These are phyloP conservation scores for Cololabis saira DNA, from an alignment of 2,113 vertebrate species.

Conservation along the genomic window DNA sequence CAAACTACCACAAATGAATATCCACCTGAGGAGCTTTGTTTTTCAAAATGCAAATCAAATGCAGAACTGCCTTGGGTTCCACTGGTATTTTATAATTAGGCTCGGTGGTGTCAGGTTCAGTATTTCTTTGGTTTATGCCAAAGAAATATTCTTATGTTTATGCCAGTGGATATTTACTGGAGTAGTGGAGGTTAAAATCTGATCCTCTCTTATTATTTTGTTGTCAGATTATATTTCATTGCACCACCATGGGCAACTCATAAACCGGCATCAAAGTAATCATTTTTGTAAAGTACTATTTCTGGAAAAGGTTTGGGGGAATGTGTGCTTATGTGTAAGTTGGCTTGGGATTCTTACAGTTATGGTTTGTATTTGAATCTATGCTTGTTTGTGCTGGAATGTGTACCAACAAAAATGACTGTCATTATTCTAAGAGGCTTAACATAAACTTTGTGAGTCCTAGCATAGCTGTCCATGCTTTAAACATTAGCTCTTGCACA, in stretches of 20 bases:
- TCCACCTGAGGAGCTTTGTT: slow-evolving; percentile 35
- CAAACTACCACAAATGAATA: background rate
- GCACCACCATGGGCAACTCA: slow-evolving; percentile 51
- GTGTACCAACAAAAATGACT: background rate
- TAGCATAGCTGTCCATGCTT: no score
- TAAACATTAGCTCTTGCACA: background rate
- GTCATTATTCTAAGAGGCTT: background rate
- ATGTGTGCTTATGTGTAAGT: background rate
- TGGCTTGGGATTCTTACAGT: background rate
- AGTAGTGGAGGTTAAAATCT: slow-evolving; percentile 68
- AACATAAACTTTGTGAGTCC: no score
- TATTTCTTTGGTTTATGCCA: no score
- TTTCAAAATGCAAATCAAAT: slow-evolving; percentile 36
- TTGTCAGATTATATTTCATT: slow-evolving; percentile 69
- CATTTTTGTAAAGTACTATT: slow-evolving; percentile 51
- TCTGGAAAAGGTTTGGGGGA: slow-evolving; percentile 9
- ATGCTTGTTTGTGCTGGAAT: background rate
- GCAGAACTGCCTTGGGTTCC: slow-evolving; percentile 30
- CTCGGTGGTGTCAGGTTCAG: slow-evolving; percentile 26
- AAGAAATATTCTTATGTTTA: no score
- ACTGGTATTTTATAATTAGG: slow-evolving; percentile 48
- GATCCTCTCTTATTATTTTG: slow-evolving; percentile 61
- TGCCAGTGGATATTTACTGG: slow-evolving; percentile 74
- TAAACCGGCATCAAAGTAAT: slow-evolving; percentile 59
- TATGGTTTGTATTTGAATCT: background rate